These are phyloP conservation scores for Stichopus horrens DNA, from an alignment of 53 echinoderm and acorn worm genomes.

Conservation along the genomic window DNA sequence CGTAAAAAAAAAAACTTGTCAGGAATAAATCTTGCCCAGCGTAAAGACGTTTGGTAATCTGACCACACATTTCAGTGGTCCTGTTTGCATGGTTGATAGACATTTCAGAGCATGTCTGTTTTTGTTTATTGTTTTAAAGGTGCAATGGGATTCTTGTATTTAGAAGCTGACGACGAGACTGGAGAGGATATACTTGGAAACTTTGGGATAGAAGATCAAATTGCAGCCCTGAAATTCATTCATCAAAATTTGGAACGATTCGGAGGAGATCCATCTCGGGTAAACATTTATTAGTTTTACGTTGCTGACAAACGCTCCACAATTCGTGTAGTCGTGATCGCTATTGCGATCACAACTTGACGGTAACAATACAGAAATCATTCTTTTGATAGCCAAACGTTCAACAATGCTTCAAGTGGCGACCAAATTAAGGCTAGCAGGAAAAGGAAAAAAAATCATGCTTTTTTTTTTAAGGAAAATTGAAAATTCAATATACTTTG, in stretches of 20 bases:
- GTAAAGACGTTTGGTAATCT: too few relatives aligned
- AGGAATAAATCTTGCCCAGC: too few relatives aligned
- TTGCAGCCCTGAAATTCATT: constrained; percentile 44
- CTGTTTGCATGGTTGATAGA: too few relatives aligned
- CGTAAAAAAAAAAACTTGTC: too few relatives aligned
- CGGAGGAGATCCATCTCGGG: constrained; percentile 54
- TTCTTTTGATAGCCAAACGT: not conserved
- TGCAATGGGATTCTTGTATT: constrained; percentile 46
- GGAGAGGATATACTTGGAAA: constrained; percentile 42
- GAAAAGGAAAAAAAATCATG: too few relatives aligned
- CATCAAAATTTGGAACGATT: constrained; percentile 41
- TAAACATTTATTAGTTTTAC: not conserved
- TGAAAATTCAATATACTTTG: too few relatives aligned
- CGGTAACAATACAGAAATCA: too few relatives aligned
- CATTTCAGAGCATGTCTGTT: too few relatives aligned
- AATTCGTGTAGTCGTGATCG: not conserved
- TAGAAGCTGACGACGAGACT: constrained; percentile 18
- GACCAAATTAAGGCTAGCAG: too few relatives aligned
- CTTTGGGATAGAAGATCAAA: constrained; percentile 54
- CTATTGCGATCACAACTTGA: not conserved
- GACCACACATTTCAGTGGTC: too few relatives aligned
- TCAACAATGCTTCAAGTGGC: too few relatives aligned
- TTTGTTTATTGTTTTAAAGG: constrained; percentile 2
- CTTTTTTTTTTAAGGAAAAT: too few relatives aligned
- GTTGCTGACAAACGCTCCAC: not conserved